Conservation (phyloP, 2,113 vertebrate genomes). For the Zeus faber region DNA sequence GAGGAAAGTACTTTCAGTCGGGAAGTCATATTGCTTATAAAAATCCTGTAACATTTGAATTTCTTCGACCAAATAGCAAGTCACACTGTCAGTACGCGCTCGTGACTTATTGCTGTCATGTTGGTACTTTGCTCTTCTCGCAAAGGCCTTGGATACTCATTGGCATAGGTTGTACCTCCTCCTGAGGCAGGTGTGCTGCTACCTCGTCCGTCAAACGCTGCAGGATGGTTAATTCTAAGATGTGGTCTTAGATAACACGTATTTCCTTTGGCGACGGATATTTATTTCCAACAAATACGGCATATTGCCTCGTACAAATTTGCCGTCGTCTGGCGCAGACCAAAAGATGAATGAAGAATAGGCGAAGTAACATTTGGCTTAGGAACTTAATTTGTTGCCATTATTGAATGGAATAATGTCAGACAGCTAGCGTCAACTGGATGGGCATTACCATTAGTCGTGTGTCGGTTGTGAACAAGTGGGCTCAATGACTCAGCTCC, state of each 20-base stretch:
- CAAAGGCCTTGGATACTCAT: neutral
- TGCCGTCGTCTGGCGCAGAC: neutral
- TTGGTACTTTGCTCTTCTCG: neutral
- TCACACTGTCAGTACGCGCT: neutral
- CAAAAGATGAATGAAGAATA: neutral
- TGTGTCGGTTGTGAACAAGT: no score
- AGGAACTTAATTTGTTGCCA: neutral
- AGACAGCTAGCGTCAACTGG: neutral
- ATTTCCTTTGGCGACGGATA: neutral
- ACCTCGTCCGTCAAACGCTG: neutral
- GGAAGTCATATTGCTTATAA: conserved; percentile 6
- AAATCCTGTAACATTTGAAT: neutral
- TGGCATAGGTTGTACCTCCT: neutral
- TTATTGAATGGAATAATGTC: neutral
- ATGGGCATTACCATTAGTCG: neutral
- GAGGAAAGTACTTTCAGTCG: neutral
- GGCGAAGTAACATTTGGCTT: neutral
- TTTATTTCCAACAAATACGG: neutral
- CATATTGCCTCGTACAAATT: neutral
- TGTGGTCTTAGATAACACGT: neutral
- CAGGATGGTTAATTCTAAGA: neutral
- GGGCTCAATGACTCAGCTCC: no score
- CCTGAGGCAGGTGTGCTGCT: neutral
- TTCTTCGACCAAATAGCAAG: neutral
- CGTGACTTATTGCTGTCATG: neutral